Evolutionary conservation across 2,888 invertebrate species (phyloP).

Genomic region (Melipona beecheii): DNA sequence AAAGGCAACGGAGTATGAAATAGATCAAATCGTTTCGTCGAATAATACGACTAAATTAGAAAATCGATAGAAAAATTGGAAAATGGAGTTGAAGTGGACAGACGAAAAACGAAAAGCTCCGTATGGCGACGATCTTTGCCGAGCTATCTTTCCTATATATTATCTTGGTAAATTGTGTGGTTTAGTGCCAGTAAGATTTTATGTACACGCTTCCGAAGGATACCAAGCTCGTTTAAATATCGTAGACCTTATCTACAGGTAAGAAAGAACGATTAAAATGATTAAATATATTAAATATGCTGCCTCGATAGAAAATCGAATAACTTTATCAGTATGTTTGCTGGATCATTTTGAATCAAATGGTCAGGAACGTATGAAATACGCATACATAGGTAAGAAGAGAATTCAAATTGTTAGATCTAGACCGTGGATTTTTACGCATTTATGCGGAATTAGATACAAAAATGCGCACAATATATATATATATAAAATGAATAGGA

Average conservation of each 20-base stretch:
- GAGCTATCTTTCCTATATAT: slow-evolving; percentile 79
- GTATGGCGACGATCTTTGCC: slow-evolving; percentile 75
- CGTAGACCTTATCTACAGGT: slow-evolving; percentile 77
- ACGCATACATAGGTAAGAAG: too few species aligned
- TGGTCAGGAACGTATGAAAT: too few species aligned
- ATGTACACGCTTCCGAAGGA: slow-evolving; percentile 65
- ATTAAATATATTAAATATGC: not conserved
- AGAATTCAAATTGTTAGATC: too few species aligned
- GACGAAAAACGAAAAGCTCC: slow-evolving; percentile 30
- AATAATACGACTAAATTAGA: not conserved
- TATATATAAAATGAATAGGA: too few species aligned
- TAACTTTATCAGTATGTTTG: too few species aligned
- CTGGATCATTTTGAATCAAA: not conserved
- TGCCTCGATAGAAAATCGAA: too few species aligned
- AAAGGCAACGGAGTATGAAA: not conserved
- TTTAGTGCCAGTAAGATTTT: slow-evolving; percentile 77
- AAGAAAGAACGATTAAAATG: not conserved
- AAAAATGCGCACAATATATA: too few species aligned
- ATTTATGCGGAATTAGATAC: too few species aligned
- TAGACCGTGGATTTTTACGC: too few species aligned
- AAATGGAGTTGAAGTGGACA: not conserved
- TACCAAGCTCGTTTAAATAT: slow-evolving; percentile 69
- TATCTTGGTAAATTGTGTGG: slow-evolving; percentile 79
- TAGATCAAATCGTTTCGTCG: not conserved
- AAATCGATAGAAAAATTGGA: not conserved